These are phyloP conservation scores for Agriotes lineatus DNA, from an alignment of 2,888 invertebrate species.

Conservation along the genomic window DNA sequence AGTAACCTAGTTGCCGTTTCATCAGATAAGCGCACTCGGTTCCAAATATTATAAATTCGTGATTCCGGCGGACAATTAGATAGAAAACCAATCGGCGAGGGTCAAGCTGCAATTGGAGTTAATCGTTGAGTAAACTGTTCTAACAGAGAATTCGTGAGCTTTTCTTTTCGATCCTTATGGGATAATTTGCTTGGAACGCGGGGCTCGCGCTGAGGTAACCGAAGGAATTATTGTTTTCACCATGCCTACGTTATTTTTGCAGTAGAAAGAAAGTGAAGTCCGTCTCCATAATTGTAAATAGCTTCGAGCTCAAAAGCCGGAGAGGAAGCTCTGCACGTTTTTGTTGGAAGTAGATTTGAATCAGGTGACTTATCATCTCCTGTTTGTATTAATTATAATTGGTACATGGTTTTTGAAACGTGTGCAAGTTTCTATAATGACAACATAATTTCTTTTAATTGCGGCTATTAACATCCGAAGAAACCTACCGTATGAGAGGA, in stretches of 20 bases:
- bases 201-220: background rate
- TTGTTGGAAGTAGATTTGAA: background rate
- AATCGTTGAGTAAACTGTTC: conserved; percentile 31
- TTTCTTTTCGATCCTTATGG: conserved; percentile 29
- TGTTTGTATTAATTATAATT: background rate
- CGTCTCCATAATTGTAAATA: background rate
- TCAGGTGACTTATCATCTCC: background rate
- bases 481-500: too few relatives aligned
- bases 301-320: background rate
- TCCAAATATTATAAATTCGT: conserved; percentile 34
- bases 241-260: background rate
- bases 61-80: conserved; percentile 31
- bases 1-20: conserved; percentile 24
- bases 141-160: conserved; percentile 34
- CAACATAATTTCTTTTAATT: too few relatives aligned
- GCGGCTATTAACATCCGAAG: too few relatives aligned
- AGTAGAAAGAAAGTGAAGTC: background rate
- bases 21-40: conserved; percentile 23
- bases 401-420: background rate
- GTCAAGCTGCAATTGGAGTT: conserved; percentile 29
- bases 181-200: conserved; percentile 25
- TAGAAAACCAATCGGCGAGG: conserved; percentile 22
- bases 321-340: background rate
- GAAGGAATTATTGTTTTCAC: too few relatives aligned
- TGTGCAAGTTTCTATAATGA: too few relatives aligned